Evolutionary conservation across 2,797 vertebrate genomes (phyloP).

Genomic region (Avahi laniger): DNA sequence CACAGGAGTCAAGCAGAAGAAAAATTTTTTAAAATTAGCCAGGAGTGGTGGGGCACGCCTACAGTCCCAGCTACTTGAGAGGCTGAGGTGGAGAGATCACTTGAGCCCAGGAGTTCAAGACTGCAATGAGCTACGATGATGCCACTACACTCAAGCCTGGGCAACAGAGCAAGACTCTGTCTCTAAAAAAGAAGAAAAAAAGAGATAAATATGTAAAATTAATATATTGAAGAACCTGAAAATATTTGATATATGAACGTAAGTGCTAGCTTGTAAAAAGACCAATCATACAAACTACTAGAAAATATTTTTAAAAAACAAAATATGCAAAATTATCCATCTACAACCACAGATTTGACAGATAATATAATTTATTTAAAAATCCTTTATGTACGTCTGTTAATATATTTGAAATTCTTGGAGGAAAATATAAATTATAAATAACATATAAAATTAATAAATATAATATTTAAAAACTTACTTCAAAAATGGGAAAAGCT

Average conservation of each 20-base stretch:
- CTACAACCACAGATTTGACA: background rate
- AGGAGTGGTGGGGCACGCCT: no score
- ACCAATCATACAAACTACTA: background rate
- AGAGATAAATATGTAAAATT: background rate
- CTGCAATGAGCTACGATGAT: background rate
- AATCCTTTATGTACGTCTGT: background rate
- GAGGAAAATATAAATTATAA: background rate
- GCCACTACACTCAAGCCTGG: background rate
- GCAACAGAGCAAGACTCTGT: background rate
- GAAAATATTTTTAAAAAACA: background rate
- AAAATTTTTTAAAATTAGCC: no score
- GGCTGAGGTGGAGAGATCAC: no score
- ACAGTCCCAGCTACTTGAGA: no score
- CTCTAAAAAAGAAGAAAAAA: background rate
- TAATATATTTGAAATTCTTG: slow-evolving; percentile 20
- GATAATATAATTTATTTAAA: background rate
- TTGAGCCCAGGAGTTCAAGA: no score
- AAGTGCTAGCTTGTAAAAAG: background rate
- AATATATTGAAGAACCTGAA: background rate
- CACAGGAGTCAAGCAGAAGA: no score
- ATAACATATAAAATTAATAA: background rate
- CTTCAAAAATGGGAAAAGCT: background rate
- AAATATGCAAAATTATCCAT: background rate
- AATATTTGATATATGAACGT: background rate
- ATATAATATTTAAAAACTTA: background rate